phyloP scores from a whole-genome alignment of 2,113 vertebrate genomes.

The Lucifuga dentata region DNA sequence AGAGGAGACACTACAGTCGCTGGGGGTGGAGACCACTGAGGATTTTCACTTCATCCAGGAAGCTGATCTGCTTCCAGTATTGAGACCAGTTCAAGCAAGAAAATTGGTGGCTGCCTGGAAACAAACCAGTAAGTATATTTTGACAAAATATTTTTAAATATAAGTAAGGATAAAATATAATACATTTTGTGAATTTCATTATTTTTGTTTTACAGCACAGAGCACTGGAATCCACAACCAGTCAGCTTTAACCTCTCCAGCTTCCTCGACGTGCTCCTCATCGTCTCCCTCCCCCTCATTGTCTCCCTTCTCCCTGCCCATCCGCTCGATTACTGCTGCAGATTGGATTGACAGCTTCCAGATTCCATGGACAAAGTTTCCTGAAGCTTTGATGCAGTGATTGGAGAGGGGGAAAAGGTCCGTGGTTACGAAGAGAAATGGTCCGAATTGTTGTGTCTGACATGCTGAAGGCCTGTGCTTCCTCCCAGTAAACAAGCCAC shows the following conservation, averaged over 20 bases:
- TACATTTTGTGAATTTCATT: too few relatives aligned
- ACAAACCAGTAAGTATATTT: conserved; percentile 18
- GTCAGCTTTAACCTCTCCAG: neutral
- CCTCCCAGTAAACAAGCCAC: conserved; percentile 27
- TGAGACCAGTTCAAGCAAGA: conserved; percentile 7
- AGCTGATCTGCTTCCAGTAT: neutral
- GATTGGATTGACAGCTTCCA: too few relatives aligned
- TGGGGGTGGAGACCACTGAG: conserved; percentile 8
- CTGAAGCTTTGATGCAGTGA: too few relatives aligned
- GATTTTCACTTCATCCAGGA: conserved; percentile 11
- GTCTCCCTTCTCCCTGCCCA: too few relatives aligned
- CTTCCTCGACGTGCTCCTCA: neutral
- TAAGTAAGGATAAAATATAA: too few relatives aligned
- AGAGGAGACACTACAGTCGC: neutral
- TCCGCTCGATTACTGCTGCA: neutral
- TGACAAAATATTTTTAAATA: too few relatives aligned
- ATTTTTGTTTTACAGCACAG: neutral
- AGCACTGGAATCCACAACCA: neutral
- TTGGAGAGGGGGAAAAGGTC: too few relatives aligned
- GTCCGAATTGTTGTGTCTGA: too few relatives aligned
- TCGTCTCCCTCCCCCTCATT: neutral
- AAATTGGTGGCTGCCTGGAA: conserved; percentile 23
- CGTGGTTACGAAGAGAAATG: too few relatives aligned
- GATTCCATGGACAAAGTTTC: too few relatives aligned
- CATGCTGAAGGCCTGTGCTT: conserved; percentile 1